Percentiles rank a stretch among this genome's conserved stretches.
phyloP scores from a whole-genome alignment of 2,113 vertebrate species.

The Setophaga kirtlandii region DNA sequence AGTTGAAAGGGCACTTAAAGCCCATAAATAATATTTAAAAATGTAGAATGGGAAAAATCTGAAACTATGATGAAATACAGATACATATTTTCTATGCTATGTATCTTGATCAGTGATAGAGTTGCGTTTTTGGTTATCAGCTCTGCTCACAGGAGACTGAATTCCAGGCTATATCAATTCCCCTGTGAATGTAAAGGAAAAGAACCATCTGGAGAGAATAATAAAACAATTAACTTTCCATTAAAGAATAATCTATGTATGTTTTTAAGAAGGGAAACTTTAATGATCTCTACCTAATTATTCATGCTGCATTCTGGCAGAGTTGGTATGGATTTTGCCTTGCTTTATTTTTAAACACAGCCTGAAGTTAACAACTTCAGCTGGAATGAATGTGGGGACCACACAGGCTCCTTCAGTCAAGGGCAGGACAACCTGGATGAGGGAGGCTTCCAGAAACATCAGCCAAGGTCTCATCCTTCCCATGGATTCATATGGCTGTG shows the following conservation, averaged over 20 bases:
- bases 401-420: background rate
- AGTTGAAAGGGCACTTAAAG: background rate
- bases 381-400: background rate
- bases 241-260: conserved; percentile 81
- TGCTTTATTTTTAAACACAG: background rate
- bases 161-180: conserved; percentile 56
- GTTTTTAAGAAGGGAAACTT: conserved; percentile 74
- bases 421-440: background rate
- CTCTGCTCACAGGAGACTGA: background rate
- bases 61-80: background rate
- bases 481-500: background rate
- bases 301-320: conserved; percentile 31
- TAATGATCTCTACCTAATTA: conserved; percentile 68
- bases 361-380: background rate
- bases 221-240: conserved; percentile 81
- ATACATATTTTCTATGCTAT: background rate
- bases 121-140: background rate
- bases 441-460: background rate
- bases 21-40: background rate
- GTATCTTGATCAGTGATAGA: background rate
- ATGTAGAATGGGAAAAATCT: background rate
- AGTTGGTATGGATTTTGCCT: background rate
- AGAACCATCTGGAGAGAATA: conserved; percentile 81
- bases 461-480: background rate
- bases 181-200: conserved; percentile 64